Conservation (phyloP, 2,113 vertebrate genomes). For the Megaceryle maxima region DNA sequence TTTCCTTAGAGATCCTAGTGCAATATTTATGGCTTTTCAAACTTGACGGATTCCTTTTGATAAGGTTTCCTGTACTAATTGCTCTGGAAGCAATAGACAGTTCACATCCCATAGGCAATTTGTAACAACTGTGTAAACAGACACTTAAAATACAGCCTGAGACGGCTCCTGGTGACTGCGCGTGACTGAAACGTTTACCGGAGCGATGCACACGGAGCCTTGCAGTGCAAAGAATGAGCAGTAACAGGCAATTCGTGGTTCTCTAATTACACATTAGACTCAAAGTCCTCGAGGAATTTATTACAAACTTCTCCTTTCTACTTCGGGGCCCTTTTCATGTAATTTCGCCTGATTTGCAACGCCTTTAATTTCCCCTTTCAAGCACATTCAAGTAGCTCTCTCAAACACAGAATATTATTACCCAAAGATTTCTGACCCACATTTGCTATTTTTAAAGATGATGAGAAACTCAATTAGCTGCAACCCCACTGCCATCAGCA, state of each 20-base stretch:
- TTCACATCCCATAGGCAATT: slow-evolving; percentile 66
- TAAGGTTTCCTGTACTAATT: slow-evolving; percentile 73
- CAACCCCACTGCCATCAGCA: not conserved
- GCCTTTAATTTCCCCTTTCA: not conserved
- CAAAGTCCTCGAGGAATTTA: not conserved
- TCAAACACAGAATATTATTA: not conserved
- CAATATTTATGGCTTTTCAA: slow-evolving; percentile 70
- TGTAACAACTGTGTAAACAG: slow-evolving; percentile 60
- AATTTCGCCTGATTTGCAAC: not conserved
- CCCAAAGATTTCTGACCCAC: not conserved
- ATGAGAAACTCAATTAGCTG: not conserved
- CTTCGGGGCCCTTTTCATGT: not conserved
- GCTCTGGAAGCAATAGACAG: slow-evolving; percentile 72
- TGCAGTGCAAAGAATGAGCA: not conserved
- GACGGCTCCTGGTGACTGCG: slow-evolving; percentile 5
- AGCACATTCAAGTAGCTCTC: not conserved
- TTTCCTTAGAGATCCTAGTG: slow-evolving; percentile 57
- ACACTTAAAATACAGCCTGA: slow-evolving; percentile 24
- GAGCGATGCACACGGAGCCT: not conserved
- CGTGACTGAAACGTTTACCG: not conserved
- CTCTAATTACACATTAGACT: not conserved
- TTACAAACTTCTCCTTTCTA: not conserved
- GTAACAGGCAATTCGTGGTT: not conserved
- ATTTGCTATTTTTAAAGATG: not conserved
- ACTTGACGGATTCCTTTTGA: slow-evolving; percentile 66